Conservation (phyloP, 2,113 vertebrate species). For the Chloroceryle aenea region DNA sequence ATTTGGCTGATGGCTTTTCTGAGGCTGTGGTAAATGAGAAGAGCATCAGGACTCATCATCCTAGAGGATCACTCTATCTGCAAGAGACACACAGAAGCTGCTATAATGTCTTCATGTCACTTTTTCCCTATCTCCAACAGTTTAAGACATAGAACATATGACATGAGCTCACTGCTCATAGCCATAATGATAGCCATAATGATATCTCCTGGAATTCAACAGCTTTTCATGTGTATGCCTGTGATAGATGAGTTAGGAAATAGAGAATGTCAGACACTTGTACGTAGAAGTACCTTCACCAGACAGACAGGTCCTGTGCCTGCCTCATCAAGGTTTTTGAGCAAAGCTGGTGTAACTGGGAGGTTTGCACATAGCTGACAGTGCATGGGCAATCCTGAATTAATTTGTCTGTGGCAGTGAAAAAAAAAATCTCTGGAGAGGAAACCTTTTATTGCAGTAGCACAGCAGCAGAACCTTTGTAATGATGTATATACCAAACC, state of each 20-base stretch:
- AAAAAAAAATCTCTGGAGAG: background rate
- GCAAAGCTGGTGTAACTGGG: background rate
- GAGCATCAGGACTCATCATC: background rate
- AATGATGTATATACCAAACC: background rate
- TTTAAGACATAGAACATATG: background rate
- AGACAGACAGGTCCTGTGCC: background rate
- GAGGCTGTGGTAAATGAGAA: background rate
- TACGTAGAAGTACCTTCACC: background rate
- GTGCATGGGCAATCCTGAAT: background rate
- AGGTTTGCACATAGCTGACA: background rate
- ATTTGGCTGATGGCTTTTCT: background rate
- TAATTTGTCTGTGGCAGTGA: background rate
- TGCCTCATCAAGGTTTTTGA: background rate
- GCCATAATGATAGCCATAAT: background rate
- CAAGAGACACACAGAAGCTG: background rate
- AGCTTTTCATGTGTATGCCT: background rate
- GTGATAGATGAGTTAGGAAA: background rate
- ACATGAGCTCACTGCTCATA: background rate
- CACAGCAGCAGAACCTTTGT: background rate
- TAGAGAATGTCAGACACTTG: background rate
- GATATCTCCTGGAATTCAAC: background rate
- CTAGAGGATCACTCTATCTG: background rate
- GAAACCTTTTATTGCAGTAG: background rate
- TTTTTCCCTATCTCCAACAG: background rate
- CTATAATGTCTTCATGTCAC: background rate